Evolutionary conservation across 2,888 invertebrate genomes (phyloP), one percentile per base, ranked within the genome.

Genomic region (Clistopyga incitator): DNA sequence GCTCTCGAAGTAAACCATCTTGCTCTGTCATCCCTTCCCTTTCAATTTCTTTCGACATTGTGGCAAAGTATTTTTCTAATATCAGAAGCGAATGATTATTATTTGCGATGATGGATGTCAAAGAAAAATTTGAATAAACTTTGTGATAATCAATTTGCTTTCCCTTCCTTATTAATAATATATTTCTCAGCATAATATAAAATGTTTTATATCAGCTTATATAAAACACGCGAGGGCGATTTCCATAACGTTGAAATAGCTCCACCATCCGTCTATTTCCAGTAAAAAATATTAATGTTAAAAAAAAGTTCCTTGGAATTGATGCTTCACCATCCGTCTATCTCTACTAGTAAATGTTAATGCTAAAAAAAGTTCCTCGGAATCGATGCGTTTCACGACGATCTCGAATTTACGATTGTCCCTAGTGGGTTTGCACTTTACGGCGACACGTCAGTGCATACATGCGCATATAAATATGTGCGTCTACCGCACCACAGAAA

Each of bases 391-490:
- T 38, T 29, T 18, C 8, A n/a, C 18, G 38, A n/a, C 34, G 34
- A 38, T 38, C 34, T 29, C 25, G 29, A 34, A 59, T 59, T 59
- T 59, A 59, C 59, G 59, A 34, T 34, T 59, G 25, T 29, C 34
- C 29, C 34, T 0, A 6, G 29, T n/a, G 34, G 29, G 34, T 8
- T 59, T n/a, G 34, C 6, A 59, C n/a, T 59, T 34, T 59, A 59
- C 34, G 34, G 29, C 59, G 8, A 34, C 34, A 34, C 4, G 34
- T 34, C 15, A 34, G 34, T 59, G 25, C 59, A 13, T 29, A 59
- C 29, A 15, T 29, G 38, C 20, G 54, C 34, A 34, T 59, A 61
- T 61, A 34, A 61, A 61, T 61, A 61, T 38, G 38, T 38, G 29
- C 38, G n/a, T n/a, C 61, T 38, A 10, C 61, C 38, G 34, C 11